phyloP scores from a whole-genome alignment of 2,888 invertebrate species.

The Sinotaia quadrata region DNA sequence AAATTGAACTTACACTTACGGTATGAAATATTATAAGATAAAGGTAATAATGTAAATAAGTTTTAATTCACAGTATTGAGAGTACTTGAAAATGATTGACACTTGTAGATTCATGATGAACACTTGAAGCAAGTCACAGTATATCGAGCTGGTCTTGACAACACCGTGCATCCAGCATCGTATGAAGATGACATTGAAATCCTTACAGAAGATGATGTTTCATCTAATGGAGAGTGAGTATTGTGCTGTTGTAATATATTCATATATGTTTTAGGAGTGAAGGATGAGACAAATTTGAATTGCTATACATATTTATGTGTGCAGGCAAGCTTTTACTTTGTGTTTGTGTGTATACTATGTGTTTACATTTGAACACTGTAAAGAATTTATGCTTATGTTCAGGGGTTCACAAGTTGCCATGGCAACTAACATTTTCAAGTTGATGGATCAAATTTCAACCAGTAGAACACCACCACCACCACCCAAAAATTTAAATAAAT shows the following conservation, averaged over 20 bases:
- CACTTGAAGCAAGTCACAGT: constrained; percentile 38
- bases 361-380: background rate
- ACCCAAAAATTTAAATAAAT: too few relatives aligned
- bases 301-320: background rate
- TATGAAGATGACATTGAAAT: constrained; percentile 40
- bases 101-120: constrained; percentile 45
- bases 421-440: too few relatives aligned
- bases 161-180: constrained; percentile 33
- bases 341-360: background rate
- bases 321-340: background rate
- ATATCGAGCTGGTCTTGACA: constrained; percentile 36
- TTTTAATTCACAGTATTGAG: too few relatives aligned
- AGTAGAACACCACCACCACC: too few relatives aligned
- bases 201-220: constrained; percentile 27
- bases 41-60: too few relatives aligned
- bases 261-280: background rate
- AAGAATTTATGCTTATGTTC: too few relatives aligned
- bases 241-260: background rate
- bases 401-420: too few relatives aligned
- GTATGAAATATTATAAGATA: too few relatives aligned
- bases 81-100: too few relatives aligned
- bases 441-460: too few relatives aligned
- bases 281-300: background rate
- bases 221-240: constrained; percentile 31
- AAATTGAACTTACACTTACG: too few relatives aligned